These are phyloP conservation scores for Fregetta grallaria DNA, from an alignment of 2,113 vertebrate species.

Conservation along the genomic window DNA sequence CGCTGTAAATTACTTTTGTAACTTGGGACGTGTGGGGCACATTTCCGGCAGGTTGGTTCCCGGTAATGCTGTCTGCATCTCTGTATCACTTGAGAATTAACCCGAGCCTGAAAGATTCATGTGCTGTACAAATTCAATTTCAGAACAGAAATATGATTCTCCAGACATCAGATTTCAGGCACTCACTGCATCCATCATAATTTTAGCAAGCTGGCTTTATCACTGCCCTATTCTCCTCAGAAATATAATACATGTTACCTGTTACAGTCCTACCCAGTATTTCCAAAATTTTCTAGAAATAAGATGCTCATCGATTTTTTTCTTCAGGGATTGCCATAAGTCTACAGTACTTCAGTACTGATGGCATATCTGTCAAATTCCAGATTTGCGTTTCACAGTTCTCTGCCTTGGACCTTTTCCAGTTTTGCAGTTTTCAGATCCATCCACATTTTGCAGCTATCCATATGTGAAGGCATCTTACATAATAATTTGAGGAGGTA, in stretches of 20 bases:
- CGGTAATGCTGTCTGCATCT: neutral
- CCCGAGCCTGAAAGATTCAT: neutral
- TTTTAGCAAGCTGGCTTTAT: slow-evolving; percentile 1
- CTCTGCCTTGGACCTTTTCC: neutral
- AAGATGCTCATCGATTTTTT: neutral
- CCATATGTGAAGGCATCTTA: neutral
- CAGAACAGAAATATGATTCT: slow-evolving; percentile 6
- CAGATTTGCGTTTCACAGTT: neutral
- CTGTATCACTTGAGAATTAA: slow-evolving; percentile 7
- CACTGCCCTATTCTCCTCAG: neutral
- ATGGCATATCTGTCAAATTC: neutral
- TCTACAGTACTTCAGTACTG: neutral
- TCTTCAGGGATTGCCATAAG: neutral
- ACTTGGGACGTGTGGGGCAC: neutral
- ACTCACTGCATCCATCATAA: neutral
- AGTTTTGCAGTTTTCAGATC: neutral
- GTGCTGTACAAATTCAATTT: slow-evolving; percentile 20
- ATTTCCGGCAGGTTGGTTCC: neutral
- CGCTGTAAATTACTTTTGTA: slow-evolving; percentile 15
- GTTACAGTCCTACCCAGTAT: neutral
- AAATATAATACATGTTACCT: neutral
- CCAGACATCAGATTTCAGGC: neutral
- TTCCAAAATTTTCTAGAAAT: neutral
- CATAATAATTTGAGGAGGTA: neutral
- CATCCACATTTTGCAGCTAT: neutral